These are phyloP conservation scores for Lucilia cuprina DNA, from an alignment of 1,140 invertebrate genomes.

Conservation along the genomic window DNA sequence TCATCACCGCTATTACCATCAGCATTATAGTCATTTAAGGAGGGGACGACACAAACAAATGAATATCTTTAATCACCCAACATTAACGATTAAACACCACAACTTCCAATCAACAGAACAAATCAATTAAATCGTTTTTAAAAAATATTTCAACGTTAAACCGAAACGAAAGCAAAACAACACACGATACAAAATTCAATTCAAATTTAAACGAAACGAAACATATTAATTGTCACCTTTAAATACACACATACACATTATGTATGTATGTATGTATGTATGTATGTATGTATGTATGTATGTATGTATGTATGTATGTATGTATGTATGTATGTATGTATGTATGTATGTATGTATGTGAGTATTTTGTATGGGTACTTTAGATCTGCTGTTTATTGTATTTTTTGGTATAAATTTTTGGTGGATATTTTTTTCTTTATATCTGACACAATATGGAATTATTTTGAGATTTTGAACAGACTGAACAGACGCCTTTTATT, in stretches of 20 bases:
- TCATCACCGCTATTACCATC: not conserved
- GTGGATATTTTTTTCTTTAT: too few species aligned
- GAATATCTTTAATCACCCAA: constrained; percentile 59
- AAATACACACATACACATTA: not conserved
- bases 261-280: too few species aligned
- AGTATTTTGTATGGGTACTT: too few species aligned
- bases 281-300: too few species aligned
- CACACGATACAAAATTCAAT: constrained; percentile 5
- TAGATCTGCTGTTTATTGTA: too few species aligned
- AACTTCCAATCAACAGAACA: constrained; percentile 38
- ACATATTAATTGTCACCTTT: constrained; percentile 24
- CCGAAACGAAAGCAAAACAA: constrained; percentile 21
- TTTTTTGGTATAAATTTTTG: too few species aligned
- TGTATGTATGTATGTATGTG: too few species aligned
- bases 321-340: too few species aligned
- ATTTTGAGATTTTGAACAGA: too few species aligned
- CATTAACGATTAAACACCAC: constrained; percentile 51
- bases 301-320: too few species aligned
- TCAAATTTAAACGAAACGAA: not conserved
- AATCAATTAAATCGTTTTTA: constrained; percentile 38
- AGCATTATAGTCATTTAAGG: constrained; percentile 53
- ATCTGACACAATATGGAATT: too few species aligned
- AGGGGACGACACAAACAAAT: constrained; percentile 58
- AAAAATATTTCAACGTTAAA: constrained; percentile 24
- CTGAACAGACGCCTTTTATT: too few species aligned